Conservation (phyloP, 2,888 invertebrate genomes). For the Limnephilus rhombicus region DNA sequence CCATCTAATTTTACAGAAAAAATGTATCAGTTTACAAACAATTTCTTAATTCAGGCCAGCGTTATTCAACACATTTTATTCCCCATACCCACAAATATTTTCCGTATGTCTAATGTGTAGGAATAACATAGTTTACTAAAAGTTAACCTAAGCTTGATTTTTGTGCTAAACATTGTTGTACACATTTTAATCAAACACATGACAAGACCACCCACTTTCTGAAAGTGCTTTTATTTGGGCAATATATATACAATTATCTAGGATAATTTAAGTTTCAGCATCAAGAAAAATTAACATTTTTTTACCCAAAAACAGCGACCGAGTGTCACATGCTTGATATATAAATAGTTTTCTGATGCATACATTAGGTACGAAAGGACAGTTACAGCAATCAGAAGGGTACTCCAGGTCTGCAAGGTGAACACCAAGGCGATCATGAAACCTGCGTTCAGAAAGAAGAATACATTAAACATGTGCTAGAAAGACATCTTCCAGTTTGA, state of each 20-base stretch:
- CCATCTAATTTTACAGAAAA: not conserved
- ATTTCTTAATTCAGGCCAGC: not conserved
- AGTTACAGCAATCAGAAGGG: not conserved
- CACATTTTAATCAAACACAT: not conserved
- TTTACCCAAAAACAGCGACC: slow-evolving; percentile 21
- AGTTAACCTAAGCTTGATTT: not conserved
- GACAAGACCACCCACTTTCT: not conserved
- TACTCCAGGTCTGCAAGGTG: slow-evolving; percentile 44
- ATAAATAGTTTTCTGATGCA: slow-evolving; percentile 2
- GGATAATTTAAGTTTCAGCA: not conserved
- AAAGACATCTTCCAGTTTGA: not conserved
- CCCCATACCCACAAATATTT: not conserved
- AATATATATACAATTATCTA: not conserved
- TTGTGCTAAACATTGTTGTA: not conserved
- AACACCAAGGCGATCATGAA: slow-evolving; percentile 46
- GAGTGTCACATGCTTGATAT: not conserved
- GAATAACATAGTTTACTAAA: not conserved
- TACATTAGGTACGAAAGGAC: slow-evolving; percentile 25
- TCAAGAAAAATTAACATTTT: not conserved
- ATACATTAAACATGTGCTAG: not conserved
- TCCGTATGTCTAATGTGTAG: not conserved
- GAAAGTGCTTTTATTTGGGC: too few relatives aligned
- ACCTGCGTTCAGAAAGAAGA: slow-evolving; percentile 31
- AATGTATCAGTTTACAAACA: not conserved
- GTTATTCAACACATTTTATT: not conserved